phyloP scores from a whole-genome alignment of 2,113 vertebrate genomes.

The Scatophagus argus region DNA sequence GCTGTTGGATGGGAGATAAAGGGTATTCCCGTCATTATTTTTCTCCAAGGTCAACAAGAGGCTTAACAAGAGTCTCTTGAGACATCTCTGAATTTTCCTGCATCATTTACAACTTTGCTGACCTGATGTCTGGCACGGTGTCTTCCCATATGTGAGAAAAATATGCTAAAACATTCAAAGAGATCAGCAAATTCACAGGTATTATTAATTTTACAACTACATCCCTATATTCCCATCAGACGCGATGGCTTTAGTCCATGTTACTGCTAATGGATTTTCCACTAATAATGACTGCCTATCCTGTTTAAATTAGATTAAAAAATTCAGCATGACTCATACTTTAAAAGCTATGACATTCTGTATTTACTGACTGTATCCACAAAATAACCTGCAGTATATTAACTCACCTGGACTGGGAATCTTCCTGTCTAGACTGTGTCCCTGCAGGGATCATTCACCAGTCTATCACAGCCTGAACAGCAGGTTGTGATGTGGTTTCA shows the following conservation, averaged over 20 bases:
- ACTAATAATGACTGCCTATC: slow-evolving; percentile 12
- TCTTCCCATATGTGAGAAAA: not conserved
- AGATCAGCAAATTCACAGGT: not conserved
- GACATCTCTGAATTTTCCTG: slow-evolving; percentile 43
- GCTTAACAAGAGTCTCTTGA: slow-evolving; percentile 48
- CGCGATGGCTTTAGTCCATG: not conserved
- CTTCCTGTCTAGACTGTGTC: slow-evolving; percentile 76
- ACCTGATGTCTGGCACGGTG: slow-evolving; percentile 5
- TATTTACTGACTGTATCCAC: slow-evolving; percentile 43
- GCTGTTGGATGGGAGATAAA: slow-evolving; percentile 77
- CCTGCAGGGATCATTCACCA: slow-evolving; percentile 62
- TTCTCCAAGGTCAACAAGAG: slow-evolving; percentile 77
- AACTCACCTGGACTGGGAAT: slow-evolving; percentile 51
- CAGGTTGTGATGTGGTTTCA: slow-evolving; percentile 25
- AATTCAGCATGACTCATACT: slow-evolving; percentile 40
- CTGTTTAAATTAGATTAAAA: slow-evolving; percentile 30
- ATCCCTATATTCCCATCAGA: not conserved
- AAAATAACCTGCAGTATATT: slow-evolving; percentile 33
- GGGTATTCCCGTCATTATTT: slow-evolving; percentile 43
- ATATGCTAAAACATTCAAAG: not conserved
- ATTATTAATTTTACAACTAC: not conserved
- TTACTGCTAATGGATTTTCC: slow-evolving; percentile 11
- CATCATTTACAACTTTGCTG: slow-evolving; percentile 31
- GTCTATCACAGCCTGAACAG: slow-evolving; percentile 32
- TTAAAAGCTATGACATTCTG: slow-evolving; percentile 20